phyloP scores from a whole-genome alignment of 1,140 invertebrate species.

The Pollicipes pollicipes region DNA sequence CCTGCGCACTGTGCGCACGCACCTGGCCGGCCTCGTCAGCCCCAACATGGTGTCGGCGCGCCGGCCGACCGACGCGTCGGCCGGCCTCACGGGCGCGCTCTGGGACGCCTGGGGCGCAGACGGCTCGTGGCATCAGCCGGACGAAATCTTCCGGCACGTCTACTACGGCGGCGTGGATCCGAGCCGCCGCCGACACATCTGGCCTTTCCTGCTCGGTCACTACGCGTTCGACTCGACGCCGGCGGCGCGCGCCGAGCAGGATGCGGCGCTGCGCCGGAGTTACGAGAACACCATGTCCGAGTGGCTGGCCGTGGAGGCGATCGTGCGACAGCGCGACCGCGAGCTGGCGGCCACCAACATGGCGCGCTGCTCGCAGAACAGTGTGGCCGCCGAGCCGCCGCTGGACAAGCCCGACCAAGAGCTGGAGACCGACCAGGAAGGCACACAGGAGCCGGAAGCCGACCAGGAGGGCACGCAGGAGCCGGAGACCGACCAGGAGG shows the following conservation, averaged over 20 bases:
- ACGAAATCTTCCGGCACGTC: slow-evolving; percentile 58
- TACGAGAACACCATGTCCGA: slow-evolving; percentile 84
- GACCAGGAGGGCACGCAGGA: too few relatives aligned
- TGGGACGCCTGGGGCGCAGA: slow-evolving; percentile 41
- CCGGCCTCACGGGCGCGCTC: slow-evolving; percentile 45
- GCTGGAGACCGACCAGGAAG: background rate
- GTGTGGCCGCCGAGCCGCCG: background rate
- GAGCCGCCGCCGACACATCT: slow-evolving; percentile 36
- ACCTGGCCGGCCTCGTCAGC: slow-evolving; percentile 68
- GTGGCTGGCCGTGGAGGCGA: slow-evolving; percentile 83
- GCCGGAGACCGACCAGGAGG: too few relatives aligned
- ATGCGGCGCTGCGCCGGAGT: slow-evolving; percentile 38
- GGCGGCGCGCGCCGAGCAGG: slow-evolving; percentile 46
- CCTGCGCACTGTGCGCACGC: slow-evolving; percentile 72
- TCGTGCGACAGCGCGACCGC: slow-evolving; percentile 66
- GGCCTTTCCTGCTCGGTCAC: slow-evolving; percentile 78
- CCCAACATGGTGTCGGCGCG: slow-evolving; percentile 25
- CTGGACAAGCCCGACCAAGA: slow-evolving; percentile 2
- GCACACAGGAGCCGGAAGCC: background rate
- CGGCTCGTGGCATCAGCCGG: slow-evolving; percentile 39
- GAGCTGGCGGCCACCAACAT: slow-evolving; percentile 41
- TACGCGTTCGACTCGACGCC: slow-evolving; percentile 57
- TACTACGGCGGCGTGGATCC: slow-evolving; percentile 73
- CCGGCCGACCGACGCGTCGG: slow-evolving; percentile 19
- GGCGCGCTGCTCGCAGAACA: slow-evolving; percentile 30